Base-by-base conservation (phyloP, 2,113 vertebrate species). In the Arothron firmamentum region DNA sequence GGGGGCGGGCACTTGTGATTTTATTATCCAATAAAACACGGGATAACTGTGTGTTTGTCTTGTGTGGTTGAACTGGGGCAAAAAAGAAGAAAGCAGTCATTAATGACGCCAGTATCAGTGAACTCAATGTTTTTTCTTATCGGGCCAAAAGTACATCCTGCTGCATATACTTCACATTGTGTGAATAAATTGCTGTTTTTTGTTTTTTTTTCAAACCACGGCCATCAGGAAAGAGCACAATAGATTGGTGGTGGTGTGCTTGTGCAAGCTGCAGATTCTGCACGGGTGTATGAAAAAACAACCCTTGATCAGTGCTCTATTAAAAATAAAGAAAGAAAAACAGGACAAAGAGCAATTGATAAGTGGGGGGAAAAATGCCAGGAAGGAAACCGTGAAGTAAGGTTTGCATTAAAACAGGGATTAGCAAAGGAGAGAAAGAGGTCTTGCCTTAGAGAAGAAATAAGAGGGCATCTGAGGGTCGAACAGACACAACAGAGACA, bases 371-470 rank as follows among this genome's bases (percentile, higher is more conserved):
- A 54, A 47, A 65, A 61, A 48, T 25, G 67, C 72, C 47, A 62
- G 67, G 56, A 65, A 75, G 65, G 70, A 76, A 84, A 79, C 64
- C 74, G 75, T 76, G 73, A 75, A 68, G 78, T 75, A 74, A 73
- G 65, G 67, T 70, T 34, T 78, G 77, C 64, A 79, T 78, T 83
- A 82, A 59, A 68, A 78, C 78, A 79, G 72, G 79, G 84, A 75
- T 72, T 74, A 87, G 82, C 70, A 85, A 82, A 85, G 82, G 81
- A 86, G 82, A 86, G 83, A 87, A 86, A 89, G 84, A 88, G 79
- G 61, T 88, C 83, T 88, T 92, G 89, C 85, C 91, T 91, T 91
- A 67, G 83, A 90, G 90, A 89, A 92, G 84, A 88, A 91, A 89
- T 88, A 92, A 90, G 85, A 89, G 88, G 82, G 87, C 81, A 87